Evolutionary conservation across 1,140 invertebrate species (phyloP).

Genomic region (Globodera rostochiensis): DNA sequence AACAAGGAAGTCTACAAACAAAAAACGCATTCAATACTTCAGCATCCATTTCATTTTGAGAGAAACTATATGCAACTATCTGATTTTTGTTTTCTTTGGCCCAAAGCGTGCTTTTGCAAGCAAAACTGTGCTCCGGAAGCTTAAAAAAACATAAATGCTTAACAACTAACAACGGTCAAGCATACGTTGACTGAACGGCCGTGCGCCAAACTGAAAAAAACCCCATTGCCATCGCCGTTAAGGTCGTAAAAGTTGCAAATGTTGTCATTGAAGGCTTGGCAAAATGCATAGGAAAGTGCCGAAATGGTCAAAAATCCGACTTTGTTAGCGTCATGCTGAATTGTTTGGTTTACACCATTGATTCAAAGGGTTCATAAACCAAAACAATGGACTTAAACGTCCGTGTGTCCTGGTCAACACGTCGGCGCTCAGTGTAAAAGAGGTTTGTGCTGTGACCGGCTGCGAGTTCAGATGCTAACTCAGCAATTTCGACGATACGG

Average conservation of each 20-base stretch:
- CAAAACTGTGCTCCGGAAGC: neutral
- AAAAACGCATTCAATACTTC: neutral
- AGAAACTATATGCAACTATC: neutral
- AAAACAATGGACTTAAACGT: neutral
- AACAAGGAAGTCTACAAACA: neutral
- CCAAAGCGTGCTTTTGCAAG: neutral
- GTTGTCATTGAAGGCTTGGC: neutral
- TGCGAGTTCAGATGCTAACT: neutral
- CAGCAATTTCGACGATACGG: neutral
- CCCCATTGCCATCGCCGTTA: neutral
- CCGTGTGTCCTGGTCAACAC: neutral
- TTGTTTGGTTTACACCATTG: neutral
- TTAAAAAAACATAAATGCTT: neutral
- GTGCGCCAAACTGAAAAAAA: neutral
- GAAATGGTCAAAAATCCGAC: neutral
- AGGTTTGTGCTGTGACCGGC: neutral
- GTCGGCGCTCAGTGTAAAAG: neutral
- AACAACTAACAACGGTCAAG: neutral
- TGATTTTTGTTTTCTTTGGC: neutral
- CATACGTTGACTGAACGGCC: neutral
- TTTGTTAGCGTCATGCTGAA: neutral
- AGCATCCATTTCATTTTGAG: too few relatives aligned
- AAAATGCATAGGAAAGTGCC: neutral
- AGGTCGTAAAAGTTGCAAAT: slow-evolving; percentile 1
- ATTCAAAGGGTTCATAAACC: neutral